Evolutionary conservation across 2,888 invertebrate species (phyloP).

Genomic region (Tenthredo distinguenda): DNA sequence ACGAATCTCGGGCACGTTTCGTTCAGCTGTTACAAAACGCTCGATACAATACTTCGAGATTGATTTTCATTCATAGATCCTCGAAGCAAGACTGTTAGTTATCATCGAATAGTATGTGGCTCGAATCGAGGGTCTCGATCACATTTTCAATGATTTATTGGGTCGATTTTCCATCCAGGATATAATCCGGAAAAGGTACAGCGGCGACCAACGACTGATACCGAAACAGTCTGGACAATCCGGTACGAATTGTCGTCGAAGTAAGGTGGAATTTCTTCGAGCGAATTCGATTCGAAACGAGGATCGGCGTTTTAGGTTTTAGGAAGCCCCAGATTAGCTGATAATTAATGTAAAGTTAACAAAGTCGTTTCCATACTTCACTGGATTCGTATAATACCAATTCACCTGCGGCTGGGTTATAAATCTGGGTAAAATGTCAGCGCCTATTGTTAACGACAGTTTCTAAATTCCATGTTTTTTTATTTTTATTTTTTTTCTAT

Average conservation of each 20-base stretch:
- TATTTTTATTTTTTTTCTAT: not conserved
- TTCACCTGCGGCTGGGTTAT: not conserved
- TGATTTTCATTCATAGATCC: not conserved
- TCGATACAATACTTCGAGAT: not conserved
- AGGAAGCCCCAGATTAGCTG: not conserved
- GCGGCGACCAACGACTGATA: not conserved
- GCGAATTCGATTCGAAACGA: not conserved
- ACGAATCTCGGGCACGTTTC: slow-evolving; percentile 12
- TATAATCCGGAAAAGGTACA: not conserved
- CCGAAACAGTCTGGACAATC: not conserved
- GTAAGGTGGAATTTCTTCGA: not conserved
- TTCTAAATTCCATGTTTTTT: not conserved
- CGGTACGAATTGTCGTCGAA: not conserved
- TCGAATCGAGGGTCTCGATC: not conserved
- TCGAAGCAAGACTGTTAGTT: not conserved
- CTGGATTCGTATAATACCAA: not conserved
- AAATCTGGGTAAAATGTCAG: not conserved
- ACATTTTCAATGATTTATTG: not conserved
- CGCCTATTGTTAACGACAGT: not conserved
- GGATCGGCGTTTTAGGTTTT: not conserved
- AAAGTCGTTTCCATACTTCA: not conserved
- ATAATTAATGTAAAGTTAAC: not conserved
- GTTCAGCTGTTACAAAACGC: not conserved
- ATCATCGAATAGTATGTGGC: not conserved
- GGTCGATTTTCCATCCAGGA: not conserved